These are phyloP conservation scores for Aurelia coerulea DNA, from an alignment of 30 jellyfish, hydroid and myxozoan species.

Conservation along the genomic window DNA sequence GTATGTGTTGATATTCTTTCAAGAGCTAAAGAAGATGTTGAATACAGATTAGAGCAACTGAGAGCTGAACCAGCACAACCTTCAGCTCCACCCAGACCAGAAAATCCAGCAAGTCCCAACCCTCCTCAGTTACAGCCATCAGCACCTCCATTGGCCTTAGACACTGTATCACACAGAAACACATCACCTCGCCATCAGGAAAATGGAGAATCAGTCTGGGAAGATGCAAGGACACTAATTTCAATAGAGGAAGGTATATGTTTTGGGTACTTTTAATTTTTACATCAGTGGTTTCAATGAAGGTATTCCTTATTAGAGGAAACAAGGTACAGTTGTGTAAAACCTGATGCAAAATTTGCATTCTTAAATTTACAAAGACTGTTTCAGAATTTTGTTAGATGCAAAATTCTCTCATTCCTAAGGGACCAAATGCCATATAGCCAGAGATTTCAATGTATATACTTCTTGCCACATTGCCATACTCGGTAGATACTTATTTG, in stretches of 20 bases:
- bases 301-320: no score
- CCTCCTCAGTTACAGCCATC: not conserved
- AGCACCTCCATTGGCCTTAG: not conserved
- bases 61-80: slow-evolving; percentile 30
- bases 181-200: not conserved
- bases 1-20: not conserved
- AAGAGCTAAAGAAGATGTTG: slow-evolving; percentile 69
- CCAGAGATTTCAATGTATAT: no score
- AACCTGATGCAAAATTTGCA: no score
- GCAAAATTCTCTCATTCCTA: no score
- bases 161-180: not conserved
- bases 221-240: slow-evolving; percentile 69
- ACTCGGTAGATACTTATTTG: no score
- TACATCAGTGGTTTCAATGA: no score
- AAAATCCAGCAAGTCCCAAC: not conserved
- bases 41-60: slow-evolving; percentile 42
- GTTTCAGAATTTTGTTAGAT: no score
- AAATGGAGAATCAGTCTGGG: slow-evolving; percentile 46
- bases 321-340: no score
- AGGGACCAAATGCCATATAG: no score
- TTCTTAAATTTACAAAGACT: no score
- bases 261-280: no score
- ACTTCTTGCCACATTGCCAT: no score
- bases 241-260: slow-evolving; percentile 74
- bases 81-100: slow-evolving; percentile 66